Conservation (phyloP, 2,113 vertebrate species). For the Psettodes erumei region DNA sequence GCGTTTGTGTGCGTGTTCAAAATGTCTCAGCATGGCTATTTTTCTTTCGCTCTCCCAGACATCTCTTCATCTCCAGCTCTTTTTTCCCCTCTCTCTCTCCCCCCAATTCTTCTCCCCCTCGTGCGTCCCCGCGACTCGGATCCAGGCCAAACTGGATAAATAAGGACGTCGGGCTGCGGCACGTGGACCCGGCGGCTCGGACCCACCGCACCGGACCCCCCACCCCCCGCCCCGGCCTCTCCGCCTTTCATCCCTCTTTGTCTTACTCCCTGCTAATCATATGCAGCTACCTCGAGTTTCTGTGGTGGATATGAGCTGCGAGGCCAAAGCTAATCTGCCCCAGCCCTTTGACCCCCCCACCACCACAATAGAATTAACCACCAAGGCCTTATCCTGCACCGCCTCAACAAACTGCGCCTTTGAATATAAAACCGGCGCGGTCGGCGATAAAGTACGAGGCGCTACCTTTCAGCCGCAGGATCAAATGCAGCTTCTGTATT, state of each 20-base stretch:
- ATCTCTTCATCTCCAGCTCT: constrained; percentile 27
- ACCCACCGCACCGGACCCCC: constrained; percentile 30
- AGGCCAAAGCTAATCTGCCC: constrained; percentile 59
- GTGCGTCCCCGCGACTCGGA: constrained; percentile 5
- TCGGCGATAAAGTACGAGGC: constrained; percentile 19
- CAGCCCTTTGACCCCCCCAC: constrained; percentile 58
- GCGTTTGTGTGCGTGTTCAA: constrained; percentile 29
- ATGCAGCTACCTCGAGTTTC: constrained; percentile 41
- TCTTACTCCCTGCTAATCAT: constrained; percentile 46
- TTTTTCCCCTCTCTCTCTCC: constrained; percentile 34
- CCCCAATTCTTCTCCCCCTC: background rate
- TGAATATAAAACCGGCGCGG: constrained; percentile 25
- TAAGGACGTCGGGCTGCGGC: constrained; percentile 16
- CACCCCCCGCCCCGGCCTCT: constrained; percentile 5
- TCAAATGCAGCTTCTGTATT: background rate
- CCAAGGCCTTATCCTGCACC: constrained; percentile 39
- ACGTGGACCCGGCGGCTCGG: constrained; percentile 36
- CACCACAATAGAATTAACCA: constrained; percentile 67
- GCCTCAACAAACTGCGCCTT: constrained; percentile 1
- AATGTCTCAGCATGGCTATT: constrained; percentile 27
- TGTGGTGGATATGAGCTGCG: constrained; percentile 36
- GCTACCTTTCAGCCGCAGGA: background rate
- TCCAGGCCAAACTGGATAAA: constrained; percentile 21
- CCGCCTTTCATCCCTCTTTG: constrained; percentile 52
- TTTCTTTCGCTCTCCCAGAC: constrained; percentile 46